Percentiles rank a stretch among this genome's conserved stretches.
These are phyloP conservation scores for Microcebus jonahi DNA, from an alignment of 2,113 vertebrate species.

Conservation along the genomic window DNA sequence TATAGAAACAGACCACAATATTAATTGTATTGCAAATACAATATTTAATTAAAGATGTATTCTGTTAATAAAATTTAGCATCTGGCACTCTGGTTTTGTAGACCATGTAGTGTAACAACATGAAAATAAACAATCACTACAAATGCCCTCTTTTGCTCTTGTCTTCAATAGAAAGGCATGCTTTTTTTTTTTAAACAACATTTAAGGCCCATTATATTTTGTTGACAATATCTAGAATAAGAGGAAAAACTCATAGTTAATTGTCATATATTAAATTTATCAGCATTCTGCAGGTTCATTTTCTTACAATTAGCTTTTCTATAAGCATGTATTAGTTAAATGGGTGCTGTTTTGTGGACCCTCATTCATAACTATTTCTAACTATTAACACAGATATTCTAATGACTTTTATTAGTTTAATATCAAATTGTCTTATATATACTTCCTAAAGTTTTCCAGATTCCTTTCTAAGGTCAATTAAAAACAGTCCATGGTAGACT, in stretches of 20 bases:
- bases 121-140: conserved; percentile 7
- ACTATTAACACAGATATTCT: not conserved
- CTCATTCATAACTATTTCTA: not conserved
- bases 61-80: conserved; percentile 75
- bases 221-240: conserved; percentile 27
- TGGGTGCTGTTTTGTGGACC: not conserved
- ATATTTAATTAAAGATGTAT: conserved; percentile 80
- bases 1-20: conserved; percentile 67
- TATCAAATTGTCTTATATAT: conserved; percentile 7
- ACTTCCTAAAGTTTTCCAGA: conserved; percentile 15
- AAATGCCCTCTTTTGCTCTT: not conserved
- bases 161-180: not conserved
- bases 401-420: not conserved
- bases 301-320: conserved; percentile 9
- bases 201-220: not conserved
- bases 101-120: conserved; percentile 36
- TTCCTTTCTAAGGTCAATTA: conserved; percentile 30
- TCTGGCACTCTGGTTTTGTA: conserved; percentile 62
- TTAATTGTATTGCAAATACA: conserved; percentile 77
- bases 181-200: not conserved
- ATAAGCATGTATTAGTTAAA: conserved; percentile 15
- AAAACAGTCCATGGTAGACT: conserved; percentile 51
- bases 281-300: not conserved
- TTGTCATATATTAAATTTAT: not conserved
- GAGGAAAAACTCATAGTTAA: not conserved